Evolutionary conservation across 2,113 vertebrate genomes (phyloP), one percentile per base, ranked within the genome.

Genomic region (Chaenogobius annularis): DNA sequence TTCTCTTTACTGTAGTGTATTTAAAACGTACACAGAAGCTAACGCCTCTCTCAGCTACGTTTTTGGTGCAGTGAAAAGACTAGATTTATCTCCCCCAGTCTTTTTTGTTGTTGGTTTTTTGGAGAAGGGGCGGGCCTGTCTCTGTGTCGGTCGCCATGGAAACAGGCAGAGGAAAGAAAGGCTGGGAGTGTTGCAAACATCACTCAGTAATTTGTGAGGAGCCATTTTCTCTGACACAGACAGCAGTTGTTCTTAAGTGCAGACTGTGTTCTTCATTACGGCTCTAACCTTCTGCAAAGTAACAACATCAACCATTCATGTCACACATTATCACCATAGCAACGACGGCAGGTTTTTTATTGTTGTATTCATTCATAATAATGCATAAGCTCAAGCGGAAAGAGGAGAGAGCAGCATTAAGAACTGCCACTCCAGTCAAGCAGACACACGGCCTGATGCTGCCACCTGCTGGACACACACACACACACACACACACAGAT

Each of bases 131-230:
- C 72, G 68, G 83, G 83, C 87, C 90, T 89, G 80, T 90, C 93
- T 82, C 78, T 74, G 73, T 56, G 92, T 94, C 87, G 91, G 93
- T 94, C 87, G 91, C 92, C 93, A 94, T 94, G 90, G 94, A 92
- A 94, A 94, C 94, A 89, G 78, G 70, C 80, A 91, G 85, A 31
- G 26, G 26, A 31, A 91, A 92, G 90, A 93, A 93, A 91, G 86
- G 88, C 78, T 83, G 31, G 1, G 81, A 78, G 91, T 88, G 89
- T 90, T 90, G 77, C 83, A 87, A 92, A 87, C 87, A 92, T 88
- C 87, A 70, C 82, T 89, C 86, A 74, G 91, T 92, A 76, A 92
- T 90, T 90, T 88, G 84, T 66, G 69, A 77, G 89, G 69, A 90
- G 87, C 90, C 90, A 91, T 93, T 92, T 93, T 93, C 87, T 85